These are phyloP conservation scores for Enoplolaimus lenunculus DNA, from an alignment of 2,888 invertebrate genomes.

Conservation along the genomic window DNA sequence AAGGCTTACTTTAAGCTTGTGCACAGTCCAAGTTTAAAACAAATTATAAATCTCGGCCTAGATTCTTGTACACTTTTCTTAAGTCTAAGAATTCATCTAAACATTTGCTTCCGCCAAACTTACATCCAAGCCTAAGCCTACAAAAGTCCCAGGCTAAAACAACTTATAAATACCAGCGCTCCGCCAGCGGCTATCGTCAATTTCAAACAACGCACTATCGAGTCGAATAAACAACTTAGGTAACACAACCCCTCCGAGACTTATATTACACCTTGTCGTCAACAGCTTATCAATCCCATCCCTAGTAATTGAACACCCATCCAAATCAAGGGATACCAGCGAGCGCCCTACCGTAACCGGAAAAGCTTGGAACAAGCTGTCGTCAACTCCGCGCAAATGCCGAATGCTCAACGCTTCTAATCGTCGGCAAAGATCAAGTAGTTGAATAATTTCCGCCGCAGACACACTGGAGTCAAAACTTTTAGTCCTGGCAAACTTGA, in stretches of 20 bases:
- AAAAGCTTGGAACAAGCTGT: background rate
- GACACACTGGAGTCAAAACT: background rate
- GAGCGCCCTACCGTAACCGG: background rate
- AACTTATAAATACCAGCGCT: background rate
- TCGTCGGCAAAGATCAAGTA: background rate
- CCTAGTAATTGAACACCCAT: background rate
- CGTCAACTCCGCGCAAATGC: background rate
- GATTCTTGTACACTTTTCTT: too few species aligned
- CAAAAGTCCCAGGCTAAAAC: too few species aligned
- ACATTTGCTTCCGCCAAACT: too few species aligned
- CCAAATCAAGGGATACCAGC: background rate
- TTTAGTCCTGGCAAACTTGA: background rate
- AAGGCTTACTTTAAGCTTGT: too few species aligned
- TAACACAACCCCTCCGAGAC: background rate
- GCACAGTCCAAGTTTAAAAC: too few species aligned
- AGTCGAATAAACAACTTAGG: background rate
- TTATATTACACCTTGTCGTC: background rate
- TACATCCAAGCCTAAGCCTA: too few species aligned
- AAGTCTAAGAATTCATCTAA: too few species aligned
- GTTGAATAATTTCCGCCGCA: background rate
- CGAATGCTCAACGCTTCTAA: background rate
- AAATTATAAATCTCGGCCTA: too few species aligned
- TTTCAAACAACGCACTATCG: background rate
- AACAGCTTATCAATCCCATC: background rate
- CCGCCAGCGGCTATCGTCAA: background rate